Percentiles rank a stretch among this genome's conserved stretches.
phyloP scores from a whole-genome alignment of 2,888 invertebrate genomes.

The Marronus borbonicus region DNA sequence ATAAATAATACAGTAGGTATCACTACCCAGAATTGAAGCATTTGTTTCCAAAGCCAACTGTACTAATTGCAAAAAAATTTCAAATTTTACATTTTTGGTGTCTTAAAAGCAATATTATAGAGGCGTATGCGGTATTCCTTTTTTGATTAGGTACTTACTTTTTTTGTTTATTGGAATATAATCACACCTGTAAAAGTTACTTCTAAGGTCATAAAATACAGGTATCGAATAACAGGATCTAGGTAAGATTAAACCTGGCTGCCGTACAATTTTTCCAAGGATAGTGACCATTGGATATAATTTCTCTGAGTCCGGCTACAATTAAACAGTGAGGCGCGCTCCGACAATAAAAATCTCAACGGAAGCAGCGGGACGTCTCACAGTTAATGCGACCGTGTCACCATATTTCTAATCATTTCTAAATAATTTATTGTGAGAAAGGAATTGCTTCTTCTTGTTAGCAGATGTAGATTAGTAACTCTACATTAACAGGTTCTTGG shows the following conservation, averaged over 20 bases:
- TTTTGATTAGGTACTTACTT: too few species aligned
- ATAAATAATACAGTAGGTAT: too few species aligned
- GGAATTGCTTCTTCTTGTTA: constrained; percentile 52
- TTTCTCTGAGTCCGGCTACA: constrained; percentile 15
- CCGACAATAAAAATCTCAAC: constrained; percentile 47
- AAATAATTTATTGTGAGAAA: constrained; percentile 63
- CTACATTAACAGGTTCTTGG: too few species aligned
- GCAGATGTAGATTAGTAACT: constrained; percentile 12
- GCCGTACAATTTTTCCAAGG: constrained; percentile 3
- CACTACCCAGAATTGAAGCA: too few species aligned
- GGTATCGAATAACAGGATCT: constrained; percentile 2
- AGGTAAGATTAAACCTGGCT: constrained; percentile 2
- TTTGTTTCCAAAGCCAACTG: too few species aligned
- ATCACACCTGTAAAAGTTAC: too few species aligned
- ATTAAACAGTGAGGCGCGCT: constrained; percentile 28
- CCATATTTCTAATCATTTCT: constrained; percentile 59
- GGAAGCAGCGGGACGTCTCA: constrained; percentile 58
- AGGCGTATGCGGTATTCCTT: too few species aligned
- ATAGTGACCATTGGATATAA: constrained; percentile 19
- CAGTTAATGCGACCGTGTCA: constrained; percentile 52
- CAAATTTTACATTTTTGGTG: too few species aligned
- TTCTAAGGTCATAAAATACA: neutral
- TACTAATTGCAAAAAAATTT: too few species aligned
- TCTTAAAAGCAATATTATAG: too few species aligned
- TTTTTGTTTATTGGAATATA: too few species aligned